phyloP scores from a whole-genome alignment of 2,113 vertebrate species.

The Dipodomys spectabilis region DNA sequence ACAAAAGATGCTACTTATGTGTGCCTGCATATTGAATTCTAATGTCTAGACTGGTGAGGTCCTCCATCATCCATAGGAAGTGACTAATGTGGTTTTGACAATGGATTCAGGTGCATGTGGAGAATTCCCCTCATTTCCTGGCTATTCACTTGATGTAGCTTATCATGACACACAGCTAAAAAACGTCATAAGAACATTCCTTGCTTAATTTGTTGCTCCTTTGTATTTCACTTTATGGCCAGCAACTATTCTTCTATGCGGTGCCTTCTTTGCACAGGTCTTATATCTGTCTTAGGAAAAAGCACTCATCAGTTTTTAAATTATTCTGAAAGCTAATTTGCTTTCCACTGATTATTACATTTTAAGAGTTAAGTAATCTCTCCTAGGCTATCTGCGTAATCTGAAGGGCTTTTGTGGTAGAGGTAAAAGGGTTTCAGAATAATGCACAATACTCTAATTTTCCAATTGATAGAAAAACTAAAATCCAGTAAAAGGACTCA shows the following conservation, averaged over 20 bases:
- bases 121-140: slow-evolving; percentile 68
- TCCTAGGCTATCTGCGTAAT: background rate
- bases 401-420: background rate
- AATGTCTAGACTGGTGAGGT: slow-evolving; percentile 11
- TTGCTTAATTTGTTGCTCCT: slow-evolving; percentile 65
- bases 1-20: background rate
- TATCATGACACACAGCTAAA: slow-evolving; percentile 21
- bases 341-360: background rate
- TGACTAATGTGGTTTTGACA: slow-evolving; percentile 65
- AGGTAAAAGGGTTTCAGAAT: background rate
- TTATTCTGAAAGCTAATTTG: background rate
- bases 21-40: slow-evolving; percentile 39
- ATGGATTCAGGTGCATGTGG: slow-evolving; percentile 47
- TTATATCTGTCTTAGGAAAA: background rate
- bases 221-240: slow-evolving; percentile 39
- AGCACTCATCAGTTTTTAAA: background rate
- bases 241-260: background rate
- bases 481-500: background rate
- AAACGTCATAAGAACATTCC: slow-evolving; percentile 63
- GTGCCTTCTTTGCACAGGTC: background rate
- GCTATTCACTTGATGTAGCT: slow-evolving; percentile 56
- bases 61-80: slow-evolving; percentile 53
- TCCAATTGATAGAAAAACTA: slow-evolving; percentile 7
- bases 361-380: background rate
- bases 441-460: background rate